Evolutionary conservation across 2,113 vertebrate species (phyloP), one percentile per base, ranked within the genome.

Genomic region (Macquaria ambigua): DNA sequence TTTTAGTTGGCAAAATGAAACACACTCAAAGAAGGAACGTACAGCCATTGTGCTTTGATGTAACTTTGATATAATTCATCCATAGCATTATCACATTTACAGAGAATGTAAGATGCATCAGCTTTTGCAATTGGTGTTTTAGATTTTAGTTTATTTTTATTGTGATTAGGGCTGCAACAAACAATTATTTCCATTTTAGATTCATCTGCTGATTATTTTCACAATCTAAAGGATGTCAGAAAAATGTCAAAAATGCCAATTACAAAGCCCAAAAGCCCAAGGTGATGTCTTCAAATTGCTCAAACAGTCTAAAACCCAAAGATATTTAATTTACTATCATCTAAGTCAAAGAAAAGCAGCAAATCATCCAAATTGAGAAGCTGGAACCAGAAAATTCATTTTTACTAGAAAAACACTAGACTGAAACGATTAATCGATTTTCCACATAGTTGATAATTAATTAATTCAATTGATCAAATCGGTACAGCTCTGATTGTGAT

Each of bases 41-140:
- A 39, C 50, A 66, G 1, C 37, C 18, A 15, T 10, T 58, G 34
- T 34, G 18, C 20, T 50, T 58, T 18, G 7, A 58, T 66, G 4
- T 37, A 55, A 83, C 20, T 50, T 58, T 18, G 7, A 58, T 66
- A 2, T 37, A 55, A 83, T 64, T 77, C 14, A 61, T 61, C n/a
- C 5, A 28, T 8, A 34, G 59, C 46, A 46, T 72, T 20, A 20
- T 71, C 2, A 31, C 34, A 62, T 9, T 14, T 25, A 34, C 20
- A 43, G 9, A 81, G 1, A 63, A 39, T 28, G 31, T 63, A 20
- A 37, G 10, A 63, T 61, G n/a, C 39, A 41, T 66, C 63, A n/a
- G 21, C 11, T 5, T 43, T 3, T 64, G 4, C 39, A 66, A n/a
- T 41, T 43, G 0, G n/a, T 67, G 3, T 56, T 58, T 58, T 43